Conservation (phyloP, 2,888 invertebrate genomes). For the Malthinus seriepunctatus region DNA sequence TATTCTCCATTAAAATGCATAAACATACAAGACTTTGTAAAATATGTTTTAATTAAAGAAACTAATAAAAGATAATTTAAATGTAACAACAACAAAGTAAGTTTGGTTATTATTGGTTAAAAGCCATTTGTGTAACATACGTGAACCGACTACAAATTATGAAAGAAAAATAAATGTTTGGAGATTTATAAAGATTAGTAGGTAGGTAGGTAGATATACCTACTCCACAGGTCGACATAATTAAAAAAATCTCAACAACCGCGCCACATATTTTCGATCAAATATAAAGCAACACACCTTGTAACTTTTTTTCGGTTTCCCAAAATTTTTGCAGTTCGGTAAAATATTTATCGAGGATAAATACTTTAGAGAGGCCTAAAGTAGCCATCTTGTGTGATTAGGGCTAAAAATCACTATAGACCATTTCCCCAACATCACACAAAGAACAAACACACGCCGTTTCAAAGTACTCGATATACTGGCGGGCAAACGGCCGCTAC, state of each 20-base stretch:
- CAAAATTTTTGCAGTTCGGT: conserved; percentile 95
- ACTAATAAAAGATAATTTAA: no score
- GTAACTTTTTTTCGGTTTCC: conserved; percentile 94
- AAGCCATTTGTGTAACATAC: no score
- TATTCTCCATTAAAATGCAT: no score
- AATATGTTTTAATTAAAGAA: no score
- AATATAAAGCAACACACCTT: conserved; percentile 69
- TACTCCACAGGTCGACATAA: not conserved
- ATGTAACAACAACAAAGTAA: no score
- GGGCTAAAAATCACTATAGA: conserved; percentile 37
- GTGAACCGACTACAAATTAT: no score
- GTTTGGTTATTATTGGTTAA: no score
- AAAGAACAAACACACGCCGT: conserved; percentile 33
- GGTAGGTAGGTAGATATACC: not conserved
- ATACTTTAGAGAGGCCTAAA: conserved; percentile 94
- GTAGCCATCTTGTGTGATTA: conserved; percentile 74
- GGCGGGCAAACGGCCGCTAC: conserved; percentile 38
- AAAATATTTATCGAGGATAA: conserved; percentile 97
- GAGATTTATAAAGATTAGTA: no score
- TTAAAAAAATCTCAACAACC: not conserved
- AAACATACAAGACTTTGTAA: no score
- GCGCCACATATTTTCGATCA: not conserved
- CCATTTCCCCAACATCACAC: conserved; percentile 49
- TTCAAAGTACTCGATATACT: conserved; percentile 32
- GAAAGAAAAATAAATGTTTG: no score